Conservation (phyloP, 2,113 vertebrate genomes). For the Dasyornis broadbenti region DNA sequence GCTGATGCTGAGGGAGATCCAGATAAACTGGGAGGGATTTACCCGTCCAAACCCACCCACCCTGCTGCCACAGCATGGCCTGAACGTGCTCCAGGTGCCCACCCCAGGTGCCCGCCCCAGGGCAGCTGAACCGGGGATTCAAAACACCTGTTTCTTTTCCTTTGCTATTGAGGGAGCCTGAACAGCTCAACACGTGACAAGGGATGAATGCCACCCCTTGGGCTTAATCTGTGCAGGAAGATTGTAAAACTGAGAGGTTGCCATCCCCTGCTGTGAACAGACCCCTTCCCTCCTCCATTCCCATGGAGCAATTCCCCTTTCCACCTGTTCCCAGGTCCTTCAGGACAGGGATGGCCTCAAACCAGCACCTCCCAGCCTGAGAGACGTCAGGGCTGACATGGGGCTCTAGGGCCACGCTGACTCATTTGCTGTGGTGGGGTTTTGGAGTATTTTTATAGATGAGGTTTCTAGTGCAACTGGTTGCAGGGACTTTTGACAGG, state of each 20-base stretch:
- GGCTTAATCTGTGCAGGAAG: neutral
- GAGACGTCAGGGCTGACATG: fast-evolving
- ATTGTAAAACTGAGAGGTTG: neutral
- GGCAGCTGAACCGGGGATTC: neutral
- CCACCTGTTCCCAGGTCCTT: too few species aligned
- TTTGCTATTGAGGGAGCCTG: neutral
- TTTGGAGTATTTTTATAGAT: neutral
- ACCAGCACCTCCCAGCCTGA: neutral
- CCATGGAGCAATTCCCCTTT: fast-evolving
- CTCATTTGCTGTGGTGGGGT: neutral
- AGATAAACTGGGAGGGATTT: neutral
- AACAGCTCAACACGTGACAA: neutral
- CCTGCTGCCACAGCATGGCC: neutral
- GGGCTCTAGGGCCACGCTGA: neutral
- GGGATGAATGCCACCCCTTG: neutral
- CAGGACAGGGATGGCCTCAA: neutral
- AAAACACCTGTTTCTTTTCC: fast-evolving
- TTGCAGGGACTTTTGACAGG: conserved; percentile 7
- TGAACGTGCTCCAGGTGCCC: neutral
- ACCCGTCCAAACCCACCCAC: neutral
- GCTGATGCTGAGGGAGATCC: neutral
- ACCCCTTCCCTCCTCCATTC: neutral
- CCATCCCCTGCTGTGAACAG: neutral
- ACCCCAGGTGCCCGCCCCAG: neutral
- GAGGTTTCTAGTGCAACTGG: neutral